These are phyloP conservation scores for Acrobasis consociella DNA, from an alignment of 2,888 invertebrate genomes.

Conservation along the genomic window DNA sequence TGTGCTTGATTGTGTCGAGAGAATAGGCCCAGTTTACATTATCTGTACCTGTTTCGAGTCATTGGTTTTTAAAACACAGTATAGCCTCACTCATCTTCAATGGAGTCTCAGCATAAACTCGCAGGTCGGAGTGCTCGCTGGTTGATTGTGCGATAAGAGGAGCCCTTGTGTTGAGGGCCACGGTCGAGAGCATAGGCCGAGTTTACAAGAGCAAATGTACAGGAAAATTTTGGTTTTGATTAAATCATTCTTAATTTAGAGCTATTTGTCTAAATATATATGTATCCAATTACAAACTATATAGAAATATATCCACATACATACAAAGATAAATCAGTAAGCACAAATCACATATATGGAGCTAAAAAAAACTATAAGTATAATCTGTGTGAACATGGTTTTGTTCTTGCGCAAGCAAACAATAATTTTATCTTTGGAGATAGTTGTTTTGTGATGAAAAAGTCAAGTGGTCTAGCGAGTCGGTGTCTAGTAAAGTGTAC, in stretches of 20 bases:
- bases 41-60: no score
- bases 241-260: no score
- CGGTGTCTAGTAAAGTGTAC: neutral
- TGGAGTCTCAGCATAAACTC: no score
- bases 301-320: no score
- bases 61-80: no score
- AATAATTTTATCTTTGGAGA: neutral
- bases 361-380: neutral
- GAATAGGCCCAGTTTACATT: no score
- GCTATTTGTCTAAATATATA: no score
- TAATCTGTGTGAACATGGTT: neutral
- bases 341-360: no score
- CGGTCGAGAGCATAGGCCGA: slow-evolving; percentile 24
- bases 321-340: no score
- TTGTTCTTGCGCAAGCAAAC: neutral
- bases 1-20: no score
- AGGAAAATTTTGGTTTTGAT: neutral
- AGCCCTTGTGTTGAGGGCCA: slow-evolving; percentile 28
- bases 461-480: neutral
- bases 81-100: no score
- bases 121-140: neutral
- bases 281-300: no score
- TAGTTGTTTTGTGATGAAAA: neutral
- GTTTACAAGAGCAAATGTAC: neutral
- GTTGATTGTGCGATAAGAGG: slow-evolving; percentile 17